Base-by-base conservation (phyloP, 2,888 invertebrate species). In the Chironomus riparius region DNA sequence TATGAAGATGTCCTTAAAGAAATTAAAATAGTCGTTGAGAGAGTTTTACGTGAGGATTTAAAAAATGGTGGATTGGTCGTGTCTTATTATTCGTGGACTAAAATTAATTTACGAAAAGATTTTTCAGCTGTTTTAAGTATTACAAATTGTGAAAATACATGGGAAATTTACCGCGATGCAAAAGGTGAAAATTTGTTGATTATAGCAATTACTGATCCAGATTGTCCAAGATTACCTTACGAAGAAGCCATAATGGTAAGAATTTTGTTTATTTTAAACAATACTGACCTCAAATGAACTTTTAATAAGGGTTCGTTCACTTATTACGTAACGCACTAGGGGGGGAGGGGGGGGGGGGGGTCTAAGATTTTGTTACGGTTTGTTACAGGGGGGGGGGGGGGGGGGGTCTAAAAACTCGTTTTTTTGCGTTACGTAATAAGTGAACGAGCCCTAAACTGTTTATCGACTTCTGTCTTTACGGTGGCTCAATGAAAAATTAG, bases 201-300 rank as follows among this genome's bases (percentile, higher is more conserved):
- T 65, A 87, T 94, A 78, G 92, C 92, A 0, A 86, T 93, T 77
- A 92, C 93, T 72, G 93, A 92, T 81, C 86, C 89, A 0, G 91
- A 93, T 80, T 94, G 94, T 81, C 91, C 93, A 0, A 86, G 94
- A 56, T 82, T 94, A 70, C 92, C 93, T 0, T 79, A 85, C 0
- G 83, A 86, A 47, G 85, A 88, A 18, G 92, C 92, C 0, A 85
- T 94, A 47, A 92, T 91, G 70, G 88, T 83, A 78, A 78, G 28
- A 24, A 3, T 15, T 21, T 18, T 10, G 4, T 21, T 62, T 62
- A 62, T 12, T 24, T 24, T 24, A n/a, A n/a, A n/a, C n/a, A n/a
- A n/a, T n/a, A n/a, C n/a, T n/a, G n/a, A n/a, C n/a, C n/a, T n/a
- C n/a, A n/a, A n/a, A n/a, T n/a, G n/a, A n/a, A n/a, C n/a, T n/a